Evolutionary conservation across 1,140 invertebrate species (phyloP).

Genomic region (Aphelinus certus): DNA sequence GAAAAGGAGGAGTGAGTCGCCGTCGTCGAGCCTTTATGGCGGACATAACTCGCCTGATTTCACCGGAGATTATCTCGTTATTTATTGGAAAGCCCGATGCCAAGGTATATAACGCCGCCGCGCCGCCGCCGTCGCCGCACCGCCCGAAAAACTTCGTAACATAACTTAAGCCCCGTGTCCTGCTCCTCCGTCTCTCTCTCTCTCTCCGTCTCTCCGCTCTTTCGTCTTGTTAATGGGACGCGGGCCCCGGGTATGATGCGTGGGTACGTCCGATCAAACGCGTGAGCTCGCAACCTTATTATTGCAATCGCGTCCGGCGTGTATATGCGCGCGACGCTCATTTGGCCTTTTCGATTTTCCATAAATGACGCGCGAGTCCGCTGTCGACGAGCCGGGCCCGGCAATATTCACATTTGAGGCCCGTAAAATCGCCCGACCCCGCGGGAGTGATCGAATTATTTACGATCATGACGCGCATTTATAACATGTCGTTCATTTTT

Average conservation of each 20-base stretch:
- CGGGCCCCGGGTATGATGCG: too few species aligned
- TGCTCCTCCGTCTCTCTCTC: neutral
- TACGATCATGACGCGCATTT: constrained; percentile 26
- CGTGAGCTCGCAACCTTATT: constrained; percentile 4
- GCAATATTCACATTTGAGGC: too few species aligned
- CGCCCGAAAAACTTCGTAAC: constrained; percentile 25
- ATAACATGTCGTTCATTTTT: neutral
- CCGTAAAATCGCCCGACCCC: too few species aligned
- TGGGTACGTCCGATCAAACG: neutral
- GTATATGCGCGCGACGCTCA: too few species aligned
- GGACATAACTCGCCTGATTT: constrained; percentile 64
- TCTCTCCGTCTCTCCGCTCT: neutral
- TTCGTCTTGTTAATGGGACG: constrained; percentile 18
- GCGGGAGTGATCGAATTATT: constrained; percentile 25
- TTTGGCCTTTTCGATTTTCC: constrained; percentile 23
- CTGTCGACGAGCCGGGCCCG: too few species aligned
- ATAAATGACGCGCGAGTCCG: constrained; percentile 13
- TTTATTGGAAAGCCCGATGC: constrained; percentile 60
- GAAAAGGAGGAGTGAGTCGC: constrained; percentile 10
- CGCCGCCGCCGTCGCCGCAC: neutral
- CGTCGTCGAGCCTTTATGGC: constrained; percentile 56
- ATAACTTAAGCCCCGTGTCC: constrained; percentile 22
- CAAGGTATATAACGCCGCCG: constrained; percentile 1
- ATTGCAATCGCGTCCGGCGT: neutral
- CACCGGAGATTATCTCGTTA: constrained; percentile 64